Base-by-base conservation (phyloP, 1,140 invertebrate species). In the Brachionus rubens region DNA sequence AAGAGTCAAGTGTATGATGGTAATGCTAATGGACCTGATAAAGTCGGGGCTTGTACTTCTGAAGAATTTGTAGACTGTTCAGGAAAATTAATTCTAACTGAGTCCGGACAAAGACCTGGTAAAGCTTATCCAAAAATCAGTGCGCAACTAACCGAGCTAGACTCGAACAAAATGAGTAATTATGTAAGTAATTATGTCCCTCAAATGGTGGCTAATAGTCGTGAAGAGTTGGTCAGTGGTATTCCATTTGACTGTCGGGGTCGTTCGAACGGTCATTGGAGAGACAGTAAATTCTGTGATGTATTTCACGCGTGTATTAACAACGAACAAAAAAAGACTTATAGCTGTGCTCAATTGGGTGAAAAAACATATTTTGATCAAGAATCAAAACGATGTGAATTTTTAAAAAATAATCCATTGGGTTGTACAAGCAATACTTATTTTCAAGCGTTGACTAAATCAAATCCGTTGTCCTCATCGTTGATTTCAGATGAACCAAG, bases 281-380 rank as follows among this genome's bases (percentile, higher is more conserved):
- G 56, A 47, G 56, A 76, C 36, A 12, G n/a, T 0, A 28, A 41
- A 14, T 76, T 33, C 41, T 76, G 75, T 76, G 75, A 76, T 46
- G 56, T 76, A 3, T 76, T 48, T 16, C 75, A 76, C 40, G 75
- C 75, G 10, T 76, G 75, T 30, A 14, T 67, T 2, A 52, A 30
- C 33, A 50, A 50, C 30, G 54, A 62, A n/a, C 52, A 76, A 16
- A 76, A 67, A 52, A 59, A 59, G n/a, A 62, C 75, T 0, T 76
- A 62, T 28, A 52, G 41, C 16, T 76, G 75, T 48, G 54, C 48
- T 28, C 75, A 76, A 40, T 14, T 65, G 30, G 75, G 75, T 14
- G 75, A 76, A 40, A 46, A 36, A 46, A 62, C 48, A 21, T 76
- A 76, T 67, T 76, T 48, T 52, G 75, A 76, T 28, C 54, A 76